These are phyloP conservation scores for Plusia festucae DNA, from an alignment of 2,888 invertebrate genomes.

Conservation along the genomic window DNA sequence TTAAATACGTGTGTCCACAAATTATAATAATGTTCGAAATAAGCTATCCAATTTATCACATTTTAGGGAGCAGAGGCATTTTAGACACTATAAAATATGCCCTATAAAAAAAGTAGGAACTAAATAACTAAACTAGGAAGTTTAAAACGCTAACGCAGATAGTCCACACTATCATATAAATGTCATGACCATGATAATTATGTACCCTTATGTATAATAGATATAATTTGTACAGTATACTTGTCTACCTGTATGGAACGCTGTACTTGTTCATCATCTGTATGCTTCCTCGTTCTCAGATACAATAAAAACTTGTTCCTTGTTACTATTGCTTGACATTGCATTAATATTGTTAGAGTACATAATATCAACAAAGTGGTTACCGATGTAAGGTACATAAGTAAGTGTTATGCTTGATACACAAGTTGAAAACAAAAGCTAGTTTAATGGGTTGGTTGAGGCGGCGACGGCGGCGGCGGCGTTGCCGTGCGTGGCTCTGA, in stretches of 20 bases:
- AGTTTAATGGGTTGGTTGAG: neutral
- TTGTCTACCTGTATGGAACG: neutral
- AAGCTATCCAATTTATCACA: too few species aligned
- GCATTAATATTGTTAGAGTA: neutral
- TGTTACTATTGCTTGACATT: neutral
- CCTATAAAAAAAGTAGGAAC: neutral
- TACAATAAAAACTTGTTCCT: neutral
- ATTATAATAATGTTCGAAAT: too few species aligned
- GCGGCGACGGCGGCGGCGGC: neutral
- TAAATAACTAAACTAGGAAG: neutral
- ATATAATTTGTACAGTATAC: neutral
- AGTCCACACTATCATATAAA: neutral
- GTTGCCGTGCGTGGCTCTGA: constrained; percentile 27
- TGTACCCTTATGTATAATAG: neutral
- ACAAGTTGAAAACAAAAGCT: constrained; percentile 6
- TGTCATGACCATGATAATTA: constrained; percentile 2
- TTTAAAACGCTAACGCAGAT: neutral
- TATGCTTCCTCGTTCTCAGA: neutral
- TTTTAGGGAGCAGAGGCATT: too few species aligned
- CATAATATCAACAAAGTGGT: too few species aligned
- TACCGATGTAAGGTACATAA: neutral
- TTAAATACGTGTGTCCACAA: neutral
- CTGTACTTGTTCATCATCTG: neutral
- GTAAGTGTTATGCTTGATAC: neutral
- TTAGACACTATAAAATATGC: too few species aligned